phyloP scores from a whole-genome alignment of 2,113 vertebrate genomes.

The Myotis brandtii region DNA sequence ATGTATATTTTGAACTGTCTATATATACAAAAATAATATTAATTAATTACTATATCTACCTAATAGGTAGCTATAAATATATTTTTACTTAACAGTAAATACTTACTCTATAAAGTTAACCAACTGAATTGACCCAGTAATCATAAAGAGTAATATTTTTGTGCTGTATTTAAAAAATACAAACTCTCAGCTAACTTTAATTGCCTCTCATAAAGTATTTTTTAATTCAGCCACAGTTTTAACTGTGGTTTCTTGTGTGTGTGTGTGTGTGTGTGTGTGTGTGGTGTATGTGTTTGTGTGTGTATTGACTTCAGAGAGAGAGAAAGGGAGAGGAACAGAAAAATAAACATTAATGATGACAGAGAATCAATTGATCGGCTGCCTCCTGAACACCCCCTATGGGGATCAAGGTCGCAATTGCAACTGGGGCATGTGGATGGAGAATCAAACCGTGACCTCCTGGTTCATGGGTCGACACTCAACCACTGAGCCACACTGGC shows the following conservation, averaged over 20 bases:
- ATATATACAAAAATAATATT: neutral
- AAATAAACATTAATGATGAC: no score
- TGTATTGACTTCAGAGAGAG: no score
- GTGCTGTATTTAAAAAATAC: constrained; percentile 24
- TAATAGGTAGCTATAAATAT: neutral
- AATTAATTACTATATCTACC: neutral
- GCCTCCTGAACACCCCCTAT: no score
- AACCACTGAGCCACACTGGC: no score
- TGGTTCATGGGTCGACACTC: no score
- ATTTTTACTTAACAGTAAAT: neutral
- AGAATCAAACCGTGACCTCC: no score
- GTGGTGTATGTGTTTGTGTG: no score
- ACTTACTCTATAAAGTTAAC: neutral
- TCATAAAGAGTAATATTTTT: neutral
- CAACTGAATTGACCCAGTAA: neutral
- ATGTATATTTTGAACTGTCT: neutral
- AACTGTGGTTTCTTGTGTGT: neutral
- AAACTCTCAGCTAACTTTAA: constrained; percentile 9
- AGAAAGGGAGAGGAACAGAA: no score
- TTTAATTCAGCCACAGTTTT: constrained; percentile 21
- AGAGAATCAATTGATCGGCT: no score
- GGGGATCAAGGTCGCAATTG: no score
- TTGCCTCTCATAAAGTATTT: constrained; percentile 21
- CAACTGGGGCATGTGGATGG: no score
- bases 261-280: no score